Conservation (phyloP, 2,888 invertebrate genomes). For the Seira sanloemensis region DNA sequence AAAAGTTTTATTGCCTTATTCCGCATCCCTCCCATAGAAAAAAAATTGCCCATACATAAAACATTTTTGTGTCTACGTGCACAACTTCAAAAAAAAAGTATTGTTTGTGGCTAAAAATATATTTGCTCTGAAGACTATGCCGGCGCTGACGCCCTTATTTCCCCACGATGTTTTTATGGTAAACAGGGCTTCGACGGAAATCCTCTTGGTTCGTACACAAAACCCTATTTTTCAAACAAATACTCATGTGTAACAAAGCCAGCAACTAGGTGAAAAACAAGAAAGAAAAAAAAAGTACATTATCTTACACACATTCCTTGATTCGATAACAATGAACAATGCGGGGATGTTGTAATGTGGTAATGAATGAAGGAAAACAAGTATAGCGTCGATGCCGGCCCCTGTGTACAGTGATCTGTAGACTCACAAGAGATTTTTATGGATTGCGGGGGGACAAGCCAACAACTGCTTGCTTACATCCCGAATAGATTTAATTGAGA, state of each 20-base stretch:
- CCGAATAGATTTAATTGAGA: no score
- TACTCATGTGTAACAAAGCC: neutral
- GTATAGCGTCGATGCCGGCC: neutral
- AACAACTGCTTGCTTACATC: no score
- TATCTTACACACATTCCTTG: neutral
- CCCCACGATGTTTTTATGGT: constrained; percentile 7
- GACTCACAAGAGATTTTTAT: no score
- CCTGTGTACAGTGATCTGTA: no score
- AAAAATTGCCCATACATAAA: neutral
- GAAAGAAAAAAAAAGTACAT: neutral
- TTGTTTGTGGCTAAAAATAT: neutral
- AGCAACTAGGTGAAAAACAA: neutral
- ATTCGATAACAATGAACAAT: constrained; percentile 1
- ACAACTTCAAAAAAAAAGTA: neutral
- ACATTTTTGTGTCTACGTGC: neutral
- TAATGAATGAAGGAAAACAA: neutral
- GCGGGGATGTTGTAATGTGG: neutral
- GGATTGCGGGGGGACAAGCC: no score
- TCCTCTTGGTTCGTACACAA: constrained; percentile 1
- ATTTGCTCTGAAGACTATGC: neutral
- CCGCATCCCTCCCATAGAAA: neutral
- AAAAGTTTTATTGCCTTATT: neutral
- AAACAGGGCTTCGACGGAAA: constrained; percentile 21
- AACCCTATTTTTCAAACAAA: neutral
- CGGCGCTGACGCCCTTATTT: constrained; percentile 28